These are phyloP conservation scores for Eupithecia centaureata DNA, from an alignment of 2,888 invertebrate species.

Conservation along the genomic window DNA sequence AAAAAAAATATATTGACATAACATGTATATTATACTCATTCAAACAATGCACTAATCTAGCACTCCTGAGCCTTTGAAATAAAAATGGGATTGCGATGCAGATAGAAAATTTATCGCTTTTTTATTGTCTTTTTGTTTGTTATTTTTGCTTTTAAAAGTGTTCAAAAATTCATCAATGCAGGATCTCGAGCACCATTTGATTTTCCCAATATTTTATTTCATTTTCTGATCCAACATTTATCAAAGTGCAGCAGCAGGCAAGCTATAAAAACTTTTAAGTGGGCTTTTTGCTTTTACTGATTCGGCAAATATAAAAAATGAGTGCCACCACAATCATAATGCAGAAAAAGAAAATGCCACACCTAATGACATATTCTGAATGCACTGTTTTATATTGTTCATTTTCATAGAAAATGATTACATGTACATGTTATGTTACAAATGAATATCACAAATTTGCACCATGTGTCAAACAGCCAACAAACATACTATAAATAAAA, in stretches of 20 bases:
- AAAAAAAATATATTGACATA: too few species aligned
- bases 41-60: not conserved
- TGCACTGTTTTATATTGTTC: not conserved
- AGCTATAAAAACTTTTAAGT: not conserved
- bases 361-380: not conserved
- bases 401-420: conserved; percentile 2
- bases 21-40: too few species aligned
- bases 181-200: not conserved
- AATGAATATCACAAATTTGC: conserved; percentile 14
- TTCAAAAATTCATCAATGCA: not conserved
- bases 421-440: not conserved
- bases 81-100: not conserved
- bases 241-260: not conserved
- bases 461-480: conserved; percentile 10
- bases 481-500: conserved; percentile 20
- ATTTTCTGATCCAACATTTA: not conserved
- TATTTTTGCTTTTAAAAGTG: too few species aligned
- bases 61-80: not conserved
- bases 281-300: not conserved
- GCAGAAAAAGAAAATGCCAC: not conserved
- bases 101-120: not conserved
- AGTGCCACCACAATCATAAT: not conserved
- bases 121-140: too few species aligned
- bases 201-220: not conserved
- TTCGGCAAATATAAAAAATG: not conserved